Evolutionary conservation across 2,888 invertebrate genomes (phyloP).

Genomic region (Congeria kusceri): DNA sequence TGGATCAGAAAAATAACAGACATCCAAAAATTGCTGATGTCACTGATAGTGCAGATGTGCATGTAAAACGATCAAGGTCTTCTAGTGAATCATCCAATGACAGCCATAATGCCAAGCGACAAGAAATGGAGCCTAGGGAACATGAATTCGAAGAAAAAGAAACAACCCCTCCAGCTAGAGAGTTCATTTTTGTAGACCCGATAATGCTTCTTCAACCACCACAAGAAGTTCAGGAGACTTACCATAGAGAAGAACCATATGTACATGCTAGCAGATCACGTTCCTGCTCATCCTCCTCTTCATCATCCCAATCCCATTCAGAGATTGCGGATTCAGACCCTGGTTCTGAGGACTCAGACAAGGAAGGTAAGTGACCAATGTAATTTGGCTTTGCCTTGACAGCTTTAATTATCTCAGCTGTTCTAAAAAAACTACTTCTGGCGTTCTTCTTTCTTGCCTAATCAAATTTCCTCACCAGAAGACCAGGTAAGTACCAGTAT

Average conservation of each 20-base stretch:
- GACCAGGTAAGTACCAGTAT: too few relatives aligned
- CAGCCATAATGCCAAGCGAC: conserved; percentile 32
- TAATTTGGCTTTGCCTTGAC: too few relatives aligned
- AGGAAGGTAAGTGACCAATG: too few relatives aligned
- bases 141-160: conserved; percentile 28
- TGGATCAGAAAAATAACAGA: conserved; percentile 18
- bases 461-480: too few relatives aligned
- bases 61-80: conserved; percentile 37
- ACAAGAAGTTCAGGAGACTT: conserved; percentile 17
- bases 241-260: conserved; percentile 27
- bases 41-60: conserved; percentile 4
- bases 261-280: background rate
- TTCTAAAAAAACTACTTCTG: too few relatives aligned
- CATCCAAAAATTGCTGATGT: conserved; percentile 40
- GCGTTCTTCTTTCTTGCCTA: too few relatives aligned
- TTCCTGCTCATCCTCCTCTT: conserved; percentile 21
- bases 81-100: conserved; percentile 34
- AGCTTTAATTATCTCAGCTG: too few relatives aligned
- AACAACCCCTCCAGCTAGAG: conserved; percentile 51
- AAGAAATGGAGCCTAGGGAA: conserved; percentile 26
- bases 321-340: background rate
- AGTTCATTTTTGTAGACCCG: conserved; percentile 43
- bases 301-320: conserved; percentile 6
- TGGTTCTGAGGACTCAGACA: too few relatives aligned
- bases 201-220: background rate